Conservation (phyloP, 1,140 invertebrate species). For the Meteorus sp. region DNA sequence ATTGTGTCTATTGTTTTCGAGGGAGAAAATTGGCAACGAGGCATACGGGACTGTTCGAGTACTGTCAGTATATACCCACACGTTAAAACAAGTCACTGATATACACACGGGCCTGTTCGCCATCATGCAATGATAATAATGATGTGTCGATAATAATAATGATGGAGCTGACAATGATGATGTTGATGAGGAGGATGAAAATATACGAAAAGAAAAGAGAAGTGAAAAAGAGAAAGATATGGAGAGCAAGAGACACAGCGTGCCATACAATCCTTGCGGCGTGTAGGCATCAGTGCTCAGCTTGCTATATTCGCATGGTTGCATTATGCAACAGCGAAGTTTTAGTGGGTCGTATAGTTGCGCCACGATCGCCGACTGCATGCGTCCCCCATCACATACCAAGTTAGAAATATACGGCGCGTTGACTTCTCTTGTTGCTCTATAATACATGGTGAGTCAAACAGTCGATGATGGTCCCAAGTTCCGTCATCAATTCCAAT, state of each 20-base stretch:
- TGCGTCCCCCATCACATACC: background rate
- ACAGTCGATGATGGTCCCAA: too few species aligned
- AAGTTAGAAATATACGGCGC: background rate
- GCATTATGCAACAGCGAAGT: conserved; percentile 51
- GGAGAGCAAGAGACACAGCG: too few species aligned
- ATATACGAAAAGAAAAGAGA: too few species aligned
- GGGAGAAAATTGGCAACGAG: conserved; percentile 3
- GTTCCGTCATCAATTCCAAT: too few species aligned
- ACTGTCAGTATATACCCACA: conserved; percentile 6
- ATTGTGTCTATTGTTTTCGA: conserved; percentile 8
- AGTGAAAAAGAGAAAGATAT: too few species aligned
- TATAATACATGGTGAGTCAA: too few species aligned
- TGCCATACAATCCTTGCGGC: conserved; percentile 1
- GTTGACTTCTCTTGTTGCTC: background rate
- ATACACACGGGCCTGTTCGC: too few species aligned
- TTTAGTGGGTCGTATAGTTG: conserved; percentile 59
- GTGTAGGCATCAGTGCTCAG: conserved; percentile 15
- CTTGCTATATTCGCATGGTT: conserved; percentile 8
- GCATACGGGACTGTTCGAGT: background rate
- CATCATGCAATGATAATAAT: too few species aligned
- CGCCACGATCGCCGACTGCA: conserved; percentile 36
- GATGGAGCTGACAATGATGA: too few species aligned
- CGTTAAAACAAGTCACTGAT: background rate
- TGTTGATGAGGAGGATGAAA: too few species aligned
- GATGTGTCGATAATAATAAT: background rate